Conservation (phyloP, 2,888 invertebrate species). For the Thalpophila matura region DNA sequence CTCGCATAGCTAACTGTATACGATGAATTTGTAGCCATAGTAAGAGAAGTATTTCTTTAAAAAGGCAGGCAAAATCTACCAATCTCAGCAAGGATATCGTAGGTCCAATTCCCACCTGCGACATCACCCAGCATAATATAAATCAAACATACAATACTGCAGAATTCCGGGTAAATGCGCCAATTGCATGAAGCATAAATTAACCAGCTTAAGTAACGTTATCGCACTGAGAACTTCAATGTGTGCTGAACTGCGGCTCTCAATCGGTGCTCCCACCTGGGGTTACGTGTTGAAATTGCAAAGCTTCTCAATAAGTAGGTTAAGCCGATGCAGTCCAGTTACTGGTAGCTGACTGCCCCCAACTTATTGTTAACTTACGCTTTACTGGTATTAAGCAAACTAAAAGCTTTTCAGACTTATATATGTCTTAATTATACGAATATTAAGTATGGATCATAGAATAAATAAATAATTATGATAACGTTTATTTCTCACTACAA, state of each 20-base stretch:
- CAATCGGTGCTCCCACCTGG: conserved; percentile 49
- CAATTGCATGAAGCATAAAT: conserved; percentile 48
- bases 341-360: conserved; percentile 6
- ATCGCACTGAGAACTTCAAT: conserved; percentile 51
- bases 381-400: not conserved
- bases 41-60: not conserved
- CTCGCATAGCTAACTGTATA: too few species aligned
- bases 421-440: not conserved
- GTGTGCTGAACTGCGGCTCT: conserved; percentile 45
- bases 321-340: conserved; percentile 29
- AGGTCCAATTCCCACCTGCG: conserved; percentile 3
- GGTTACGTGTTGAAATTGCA: conserved; percentile 54
- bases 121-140: conserved; percentile 12
- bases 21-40: not conserved
- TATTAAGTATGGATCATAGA: too few species aligned
- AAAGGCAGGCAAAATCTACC: not conserved
- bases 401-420: conserved; percentile 13
- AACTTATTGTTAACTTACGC: conserved; percentile 41
- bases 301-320: conserved; percentile 49
- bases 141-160: conserved; percentile 28
- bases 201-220: conserved; percentile 50
- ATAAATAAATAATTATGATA: too few species aligned
- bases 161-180: conserved; percentile 18
- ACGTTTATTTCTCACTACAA: too few species aligned
- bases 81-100: not conserved